These are phyloP conservation scores for Rhagonycha fulva DNA, from an alignment of 2,888 invertebrate genomes.

Conservation along the genomic window DNA sequence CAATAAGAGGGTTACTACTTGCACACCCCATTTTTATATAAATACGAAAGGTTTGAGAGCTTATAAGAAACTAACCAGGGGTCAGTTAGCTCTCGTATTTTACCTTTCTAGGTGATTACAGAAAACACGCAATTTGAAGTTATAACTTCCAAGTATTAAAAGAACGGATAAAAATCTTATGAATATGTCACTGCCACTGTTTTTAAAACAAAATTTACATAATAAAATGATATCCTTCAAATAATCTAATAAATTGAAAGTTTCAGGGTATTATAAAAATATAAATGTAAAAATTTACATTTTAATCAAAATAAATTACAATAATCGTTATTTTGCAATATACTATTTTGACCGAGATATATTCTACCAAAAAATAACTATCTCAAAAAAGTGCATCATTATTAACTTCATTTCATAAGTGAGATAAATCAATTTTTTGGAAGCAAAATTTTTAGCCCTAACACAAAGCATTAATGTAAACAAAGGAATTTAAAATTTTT, in stretches of 20 bases:
- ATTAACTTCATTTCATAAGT: too few species aligned
- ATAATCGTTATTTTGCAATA: too few species aligned
- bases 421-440: too few species aligned
- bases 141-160: not conserved
- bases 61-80: constrained; percentile 19
- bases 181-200: not conserved
- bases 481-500: too few species aligned
- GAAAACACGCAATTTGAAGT: not conserved
- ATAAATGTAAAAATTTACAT: too few species aligned
- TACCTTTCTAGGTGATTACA: constrained; percentile 4
- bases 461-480: too few species aligned
- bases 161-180: not conserved
- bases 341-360: too few species aligned
- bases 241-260: not conserved
- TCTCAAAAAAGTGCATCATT: too few species aligned
- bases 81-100: constrained; percentile 22
- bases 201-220: not conserved
- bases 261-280: too few species aligned
- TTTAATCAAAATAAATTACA: too few species aligned
- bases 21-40: constrained; percentile 51
- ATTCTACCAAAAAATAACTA: too few species aligned
- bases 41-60: constrained; percentile 4
- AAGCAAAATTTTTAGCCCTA: too few species aligned
- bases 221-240: not conserved
- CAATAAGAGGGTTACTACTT: constrained; percentile 52